Evolutionary conservation across 2,797 vertebrate species (phyloP).

Genomic region (Heterohyrax brucei): DNA sequence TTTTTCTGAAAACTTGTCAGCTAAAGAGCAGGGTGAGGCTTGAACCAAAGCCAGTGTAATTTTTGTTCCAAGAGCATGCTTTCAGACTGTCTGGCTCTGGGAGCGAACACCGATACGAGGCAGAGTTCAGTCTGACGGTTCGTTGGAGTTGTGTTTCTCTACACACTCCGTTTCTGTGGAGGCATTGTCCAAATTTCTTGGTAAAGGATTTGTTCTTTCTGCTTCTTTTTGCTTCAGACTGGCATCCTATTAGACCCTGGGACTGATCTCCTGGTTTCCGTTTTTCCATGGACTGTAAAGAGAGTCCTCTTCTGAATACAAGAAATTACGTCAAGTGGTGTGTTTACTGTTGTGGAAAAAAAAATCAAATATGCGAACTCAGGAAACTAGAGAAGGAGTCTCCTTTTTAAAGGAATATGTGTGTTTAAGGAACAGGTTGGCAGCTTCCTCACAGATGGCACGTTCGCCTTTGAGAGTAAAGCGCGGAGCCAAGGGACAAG

Average conservation of each 20-base stretch:
- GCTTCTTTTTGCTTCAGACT: conserved; percentile 12
- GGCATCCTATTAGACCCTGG: neutral
- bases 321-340: neutral
- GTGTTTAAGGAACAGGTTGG: neutral
- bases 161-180: neutral
- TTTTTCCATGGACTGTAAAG: neutral
- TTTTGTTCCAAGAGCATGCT: conserved; percentile 65
- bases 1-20: conserved; percentile 77
- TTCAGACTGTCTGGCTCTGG: conserved; percentile 49
- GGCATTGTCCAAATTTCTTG: neutral
- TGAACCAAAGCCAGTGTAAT: conserved; percentile 73
- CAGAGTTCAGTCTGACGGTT: no score
- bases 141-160: neutral
- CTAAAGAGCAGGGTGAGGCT: conserved; percentile 66
- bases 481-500: neutral
- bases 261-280: conserved; percentile 27
- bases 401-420: neutral
- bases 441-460: neutral
- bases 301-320: conserved; percentile 52
- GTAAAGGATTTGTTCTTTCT: conserved; percentile 38
- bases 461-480: neutral
- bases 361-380: conserved; percentile 2
- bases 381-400: neutral
- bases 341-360: neutral
- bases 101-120: neutral